These are phyloP conservation scores for Drepana arcuata DNA, from an alignment of 1,140 invertebrate species.

Conservation along the genomic window DNA sequence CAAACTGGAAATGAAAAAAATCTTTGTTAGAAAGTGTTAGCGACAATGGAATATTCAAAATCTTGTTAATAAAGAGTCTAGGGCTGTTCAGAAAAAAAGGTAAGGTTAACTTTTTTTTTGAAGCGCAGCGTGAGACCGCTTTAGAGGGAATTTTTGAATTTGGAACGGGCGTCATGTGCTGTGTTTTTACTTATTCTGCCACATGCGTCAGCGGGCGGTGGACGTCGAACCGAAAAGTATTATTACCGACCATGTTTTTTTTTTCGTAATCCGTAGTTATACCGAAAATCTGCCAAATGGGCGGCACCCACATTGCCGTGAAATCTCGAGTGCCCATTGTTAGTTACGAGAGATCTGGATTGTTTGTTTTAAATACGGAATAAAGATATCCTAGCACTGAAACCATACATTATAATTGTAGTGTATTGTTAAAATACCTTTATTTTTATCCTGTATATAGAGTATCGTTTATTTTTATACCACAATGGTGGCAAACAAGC, in stretches of 20 bases:
- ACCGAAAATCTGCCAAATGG: slow-evolving; percentile 41
- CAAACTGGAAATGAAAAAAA: slow-evolving; percentile 49
- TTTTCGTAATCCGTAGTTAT: slow-evolving; percentile 33
- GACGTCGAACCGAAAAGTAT: slow-evolving; percentile 3
- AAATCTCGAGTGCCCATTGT: slow-evolving; percentile 18
- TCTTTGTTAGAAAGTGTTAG: slow-evolving; percentile 65
- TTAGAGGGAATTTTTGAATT: slow-evolving; percentile 55
- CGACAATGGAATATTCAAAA: slow-evolving; percentile 66
- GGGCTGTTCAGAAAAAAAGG: slow-evolving; percentile 31
- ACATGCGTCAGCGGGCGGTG: slow-evolving; percentile 35
- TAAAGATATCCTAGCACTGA: no score
- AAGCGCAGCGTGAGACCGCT: slow-evolving; percentile 56
- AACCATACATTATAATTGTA: no score
- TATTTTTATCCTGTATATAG: no score
- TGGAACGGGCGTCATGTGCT: slow-evolving; percentile 53
- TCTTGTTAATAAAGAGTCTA: slow-evolving; percentile 68
- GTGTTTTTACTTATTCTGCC: slow-evolving; percentile 43
- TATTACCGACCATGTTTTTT: slow-evolving; percentile 8
- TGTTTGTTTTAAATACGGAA: no score
- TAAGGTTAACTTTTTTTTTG: slow-evolving; percentile 37
- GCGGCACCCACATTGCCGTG: slow-evolving; percentile 19
- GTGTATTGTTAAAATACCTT: no score
- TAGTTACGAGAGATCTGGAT: slow-evolving; percentile 33
- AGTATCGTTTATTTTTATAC: no score
- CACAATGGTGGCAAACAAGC: no score